Evolutionary conservation across 2,888 invertebrate genomes (phyloP).

Genomic region (Acanthacorydalis orientalis): DNA sequence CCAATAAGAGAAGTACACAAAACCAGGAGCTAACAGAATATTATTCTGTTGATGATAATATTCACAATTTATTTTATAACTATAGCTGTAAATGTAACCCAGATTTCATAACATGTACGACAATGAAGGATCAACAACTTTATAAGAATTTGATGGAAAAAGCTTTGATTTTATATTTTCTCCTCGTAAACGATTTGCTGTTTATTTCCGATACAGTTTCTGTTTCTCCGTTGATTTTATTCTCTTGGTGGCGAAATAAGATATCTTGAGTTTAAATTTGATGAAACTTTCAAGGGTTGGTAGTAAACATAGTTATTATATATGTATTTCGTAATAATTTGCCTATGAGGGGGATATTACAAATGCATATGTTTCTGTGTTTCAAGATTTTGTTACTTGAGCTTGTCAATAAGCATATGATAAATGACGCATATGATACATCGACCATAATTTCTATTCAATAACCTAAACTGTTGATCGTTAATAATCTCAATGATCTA

Average conservation of each 20-base stretch:
- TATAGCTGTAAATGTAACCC: not conserved
- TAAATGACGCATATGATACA: no score
- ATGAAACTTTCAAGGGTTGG: not conserved
- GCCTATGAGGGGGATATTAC: not conserved
- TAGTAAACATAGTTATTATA: not conserved
- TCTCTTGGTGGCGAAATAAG: slow-evolving; percentile 47
- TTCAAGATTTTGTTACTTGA: no score
- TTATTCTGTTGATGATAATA: no score
- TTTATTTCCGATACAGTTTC: slow-evolving; percentile 6
- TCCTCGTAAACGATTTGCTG: not conserved
- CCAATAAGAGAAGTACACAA: not conserved
- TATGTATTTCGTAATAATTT: not conserved
- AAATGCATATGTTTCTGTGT: not conserved
- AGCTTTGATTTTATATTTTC: not conserved
- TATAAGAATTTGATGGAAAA: not conserved
- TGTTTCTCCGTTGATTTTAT: slow-evolving; percentile 34
- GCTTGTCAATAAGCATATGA: no score
- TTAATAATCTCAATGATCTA: no score
- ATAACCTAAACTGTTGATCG: no score
- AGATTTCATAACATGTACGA: not conserved
- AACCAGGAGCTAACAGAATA: not conserved
- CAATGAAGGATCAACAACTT: not conserved
- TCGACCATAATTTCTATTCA: no score
- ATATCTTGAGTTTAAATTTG: slow-evolving; percentile 35
- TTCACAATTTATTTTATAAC: no score